Conservation (phyloP, 2,888 invertebrate species). For the Himalopsyche kuldschensis region DNA sequence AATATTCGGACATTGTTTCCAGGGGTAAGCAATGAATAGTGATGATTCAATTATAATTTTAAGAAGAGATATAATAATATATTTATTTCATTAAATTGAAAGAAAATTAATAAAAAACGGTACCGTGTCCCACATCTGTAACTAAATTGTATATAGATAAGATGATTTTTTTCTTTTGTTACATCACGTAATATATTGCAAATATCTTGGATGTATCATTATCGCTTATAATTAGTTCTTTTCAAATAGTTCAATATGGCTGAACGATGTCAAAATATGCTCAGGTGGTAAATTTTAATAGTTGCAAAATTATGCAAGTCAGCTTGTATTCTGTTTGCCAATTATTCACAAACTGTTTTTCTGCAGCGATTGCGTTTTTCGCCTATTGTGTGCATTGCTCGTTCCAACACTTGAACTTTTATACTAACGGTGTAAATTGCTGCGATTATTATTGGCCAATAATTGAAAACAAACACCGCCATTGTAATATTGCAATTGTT, state of each 20-base stretch:
- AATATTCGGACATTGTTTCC: too few species aligned
- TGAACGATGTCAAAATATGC: not conserved
- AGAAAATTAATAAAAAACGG: too few species aligned
- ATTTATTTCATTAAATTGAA: too few species aligned
- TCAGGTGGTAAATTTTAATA: not conserved
- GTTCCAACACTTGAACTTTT: not conserved
- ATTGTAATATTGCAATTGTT: too few species aligned
- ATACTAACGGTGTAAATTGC: not conserved
- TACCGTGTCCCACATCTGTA: too few species aligned
- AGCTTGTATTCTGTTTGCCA: not conserved
- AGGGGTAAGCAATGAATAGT: too few species aligned
- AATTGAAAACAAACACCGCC: not conserved
- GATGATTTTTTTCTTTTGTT: too few species aligned
- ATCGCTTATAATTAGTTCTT: not conserved
- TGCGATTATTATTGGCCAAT: not conserved
- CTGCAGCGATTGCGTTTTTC: not conserved
- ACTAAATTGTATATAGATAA: too few species aligned
- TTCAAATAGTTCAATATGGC: not conserved
- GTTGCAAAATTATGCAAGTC: not conserved
- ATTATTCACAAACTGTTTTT: not conserved
- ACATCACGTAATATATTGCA: too few species aligned
- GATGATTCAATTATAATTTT: too few species aligned
- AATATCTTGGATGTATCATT: too few species aligned
- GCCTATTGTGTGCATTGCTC: not conserved
- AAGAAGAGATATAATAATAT: too few species aligned